Evolutionary conservation across 2,888 invertebrate genomes (phyloP).

Genomic region (Entomobrya multifasciata): DNA sequence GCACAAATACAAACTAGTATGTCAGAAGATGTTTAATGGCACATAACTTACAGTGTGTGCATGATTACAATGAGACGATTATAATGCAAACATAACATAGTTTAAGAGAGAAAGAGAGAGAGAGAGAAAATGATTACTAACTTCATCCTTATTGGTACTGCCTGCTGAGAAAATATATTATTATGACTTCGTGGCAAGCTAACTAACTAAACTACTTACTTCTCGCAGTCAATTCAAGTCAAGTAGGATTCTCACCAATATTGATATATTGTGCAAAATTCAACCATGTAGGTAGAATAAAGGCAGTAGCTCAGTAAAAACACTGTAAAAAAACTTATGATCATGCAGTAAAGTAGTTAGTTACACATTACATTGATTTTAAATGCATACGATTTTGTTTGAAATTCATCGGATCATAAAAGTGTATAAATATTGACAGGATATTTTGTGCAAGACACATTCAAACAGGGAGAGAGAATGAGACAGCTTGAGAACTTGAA

Average conservation of each 20-base stretch:
- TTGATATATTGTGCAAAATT: constrained; percentile 37
- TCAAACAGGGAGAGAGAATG: constrained; percentile 33
- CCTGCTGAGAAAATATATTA: constrained; percentile 72
- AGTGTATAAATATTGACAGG: constrained; percentile 66
- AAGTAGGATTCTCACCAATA: constrained; percentile 4
- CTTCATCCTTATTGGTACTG: neutral
- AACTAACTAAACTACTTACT: constrained; percentile 30
- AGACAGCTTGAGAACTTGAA: constrained; percentile 41
- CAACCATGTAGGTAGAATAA: constrained; percentile 29
- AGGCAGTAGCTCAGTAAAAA: neutral
- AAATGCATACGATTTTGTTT: constrained; percentile 34
- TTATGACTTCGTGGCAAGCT: constrained; percentile 50
- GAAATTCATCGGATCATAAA: constrained; percentile 54
- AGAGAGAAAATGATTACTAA: constrained; percentile 57
- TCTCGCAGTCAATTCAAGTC: constrained; percentile 7
- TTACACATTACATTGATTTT: constrained; percentile 29
- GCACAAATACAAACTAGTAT: neutral
- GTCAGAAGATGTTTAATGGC: neutral
- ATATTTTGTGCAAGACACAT: constrained; percentile 23
- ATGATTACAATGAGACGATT: neutral
- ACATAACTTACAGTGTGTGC: neutral
- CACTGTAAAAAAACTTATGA: too few species aligned
- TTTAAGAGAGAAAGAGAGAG: neutral
- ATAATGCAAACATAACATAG: constrained; percentile 55
- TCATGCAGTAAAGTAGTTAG: neutral